These are phyloP conservation scores for Hepsetus odoe DNA, from an alignment of 2,113 vertebrate genomes.

Conservation along the genomic window DNA sequence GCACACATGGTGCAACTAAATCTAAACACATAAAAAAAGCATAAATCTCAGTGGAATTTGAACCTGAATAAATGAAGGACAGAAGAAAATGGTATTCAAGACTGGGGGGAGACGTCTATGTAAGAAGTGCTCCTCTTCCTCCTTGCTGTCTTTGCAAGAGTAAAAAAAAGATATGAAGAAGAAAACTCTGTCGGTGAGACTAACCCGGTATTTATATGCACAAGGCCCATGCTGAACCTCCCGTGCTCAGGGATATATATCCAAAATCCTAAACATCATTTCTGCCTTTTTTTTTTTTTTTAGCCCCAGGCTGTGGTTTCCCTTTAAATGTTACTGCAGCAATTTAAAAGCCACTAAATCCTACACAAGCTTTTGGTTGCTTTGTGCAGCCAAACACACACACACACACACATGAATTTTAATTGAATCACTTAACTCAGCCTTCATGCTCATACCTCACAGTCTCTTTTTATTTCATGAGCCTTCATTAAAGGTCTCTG, in stretches of 20 bases:
- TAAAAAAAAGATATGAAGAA: conserved; percentile 20
- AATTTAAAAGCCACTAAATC: conserved; percentile 17
- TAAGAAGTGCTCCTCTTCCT: not conserved
- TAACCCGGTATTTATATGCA: conserved; percentile 26
- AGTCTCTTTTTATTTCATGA: conserved; percentile 33
- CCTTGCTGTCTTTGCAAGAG: not conserved
- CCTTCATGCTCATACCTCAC: conserved; percentile 11
- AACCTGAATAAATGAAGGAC: not conserved
- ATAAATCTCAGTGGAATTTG: not conserved
- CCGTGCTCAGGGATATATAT: not conserved
- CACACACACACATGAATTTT: conserved; percentile 2
- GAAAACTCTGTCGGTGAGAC: conserved; percentile 20
- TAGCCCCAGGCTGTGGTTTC: conserved; percentile 17
- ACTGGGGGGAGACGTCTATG: not conserved
- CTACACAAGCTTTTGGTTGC: conserved; percentile 9
- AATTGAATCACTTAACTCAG: conserved; percentile 31
- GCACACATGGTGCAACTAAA: not conserved
- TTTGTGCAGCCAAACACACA: conserved; percentile 2
- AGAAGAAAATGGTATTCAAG: not conserved
- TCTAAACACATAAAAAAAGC: not conserved
- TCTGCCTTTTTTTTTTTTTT: conserved; percentile 6
- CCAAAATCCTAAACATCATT: conserved; percentile 27
- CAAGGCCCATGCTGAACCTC: not conserved
- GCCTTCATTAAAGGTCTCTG: conserved; percentile 51
- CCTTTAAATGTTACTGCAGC: conserved; percentile 17